Base-by-base conservation (phyloP, 1,140 invertebrate species). In the Drosophila pectinifera region DNA sequence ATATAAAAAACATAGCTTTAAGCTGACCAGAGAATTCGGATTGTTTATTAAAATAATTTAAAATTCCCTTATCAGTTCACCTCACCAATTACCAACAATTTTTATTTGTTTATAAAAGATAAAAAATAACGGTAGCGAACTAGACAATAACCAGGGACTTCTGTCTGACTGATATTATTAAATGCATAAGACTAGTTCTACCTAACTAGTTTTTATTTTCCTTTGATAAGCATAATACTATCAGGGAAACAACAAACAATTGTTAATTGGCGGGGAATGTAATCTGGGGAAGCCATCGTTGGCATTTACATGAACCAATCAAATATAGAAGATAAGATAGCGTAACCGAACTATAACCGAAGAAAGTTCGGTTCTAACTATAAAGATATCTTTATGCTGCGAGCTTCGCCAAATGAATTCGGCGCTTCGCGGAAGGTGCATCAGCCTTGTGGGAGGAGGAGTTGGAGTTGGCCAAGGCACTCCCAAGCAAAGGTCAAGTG, bases 391-490 rank as follows among this genome's bases (percentile, higher is more conserved):
- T 45, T 53, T 69, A 56, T 57, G 34, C 34, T 64, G 42, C 59
- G 14, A 8, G 36, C 20, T 34, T 18, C 28, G 38, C 36, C 59
- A 68, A 51, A 68, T 34, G 34, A 68, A 18, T 38, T 70, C 42
- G 18, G 10, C 6, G 13, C 16, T 28, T 39, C 34, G 49, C 4
- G 14, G n/a, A 36, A 64, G 39, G 64, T 57, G 26, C 67, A 70
- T 56, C 64, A 70, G 28, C 67, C 67, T 70, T 70, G 67, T 34
- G 64, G 42, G 24, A 24, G 63, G 49, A 70, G 63, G 34, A 69
- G 64, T 39, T 69, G 63, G 34, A 69, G 64, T 39, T 69, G 49
- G 26, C 48, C 64, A 70, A 70, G 67, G 67, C 67, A 70, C 67
- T 48, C 51, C 64, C 18, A n/a, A 28, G 18, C 13, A 69, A 39